These are phyloP conservation scores for Ophiothrix spiculata DNA, from an alignment of 35 echinoderm and acorn worm genomes.

Conservation along the genomic window DNA sequence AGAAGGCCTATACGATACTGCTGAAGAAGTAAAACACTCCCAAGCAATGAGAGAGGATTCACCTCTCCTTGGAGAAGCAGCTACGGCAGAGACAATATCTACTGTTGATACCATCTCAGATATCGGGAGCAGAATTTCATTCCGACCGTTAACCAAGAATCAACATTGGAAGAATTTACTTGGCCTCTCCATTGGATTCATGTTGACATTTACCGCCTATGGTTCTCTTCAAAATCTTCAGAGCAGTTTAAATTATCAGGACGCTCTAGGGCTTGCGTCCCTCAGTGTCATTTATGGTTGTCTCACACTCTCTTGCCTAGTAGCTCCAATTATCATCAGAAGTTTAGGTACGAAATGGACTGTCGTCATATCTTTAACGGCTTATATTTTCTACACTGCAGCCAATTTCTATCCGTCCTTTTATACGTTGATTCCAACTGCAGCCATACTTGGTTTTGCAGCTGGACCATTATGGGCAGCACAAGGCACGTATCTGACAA, in stretches of 20 bases:
- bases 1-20: too few species aligned
- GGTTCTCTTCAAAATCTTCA: slow-evolving; percentile 79
- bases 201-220: slow-evolving; percentile 79
- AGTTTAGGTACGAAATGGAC: slow-evolving; percentile 70
- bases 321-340: slow-evolving; percentile 67
- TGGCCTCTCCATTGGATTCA: slow-evolving; percentile 47
- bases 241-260: slow-evolving; percentile 61
- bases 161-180: slow-evolving; percentile 33
- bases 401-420: slow-evolving; percentile 58
- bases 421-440: slow-evolving; percentile 63
- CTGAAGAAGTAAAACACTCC: too few species aligned
- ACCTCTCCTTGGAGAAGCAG: too few species aligned
- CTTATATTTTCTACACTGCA: slow-evolving; percentile 54
- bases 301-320: slow-evolving; percentile 62
- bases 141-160: neutral
- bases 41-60: too few species aligned
- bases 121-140: too few species aligned
- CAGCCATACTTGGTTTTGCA: slow-evolving; percentile 59
- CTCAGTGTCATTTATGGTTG: slow-evolving; percentile 70
- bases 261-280: slow-evolving; percentile 53
- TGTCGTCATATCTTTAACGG: slow-evolving; percentile 41
- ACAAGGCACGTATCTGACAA: slow-evolving; percentile 89
- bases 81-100: too few species aligned
- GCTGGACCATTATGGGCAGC: slow-evolving; percentile 79
- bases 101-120: too few species aligned